Conservation (phyloP, 2,113 vertebrate genomes). For the Forbesichthys agassizii region DNA sequence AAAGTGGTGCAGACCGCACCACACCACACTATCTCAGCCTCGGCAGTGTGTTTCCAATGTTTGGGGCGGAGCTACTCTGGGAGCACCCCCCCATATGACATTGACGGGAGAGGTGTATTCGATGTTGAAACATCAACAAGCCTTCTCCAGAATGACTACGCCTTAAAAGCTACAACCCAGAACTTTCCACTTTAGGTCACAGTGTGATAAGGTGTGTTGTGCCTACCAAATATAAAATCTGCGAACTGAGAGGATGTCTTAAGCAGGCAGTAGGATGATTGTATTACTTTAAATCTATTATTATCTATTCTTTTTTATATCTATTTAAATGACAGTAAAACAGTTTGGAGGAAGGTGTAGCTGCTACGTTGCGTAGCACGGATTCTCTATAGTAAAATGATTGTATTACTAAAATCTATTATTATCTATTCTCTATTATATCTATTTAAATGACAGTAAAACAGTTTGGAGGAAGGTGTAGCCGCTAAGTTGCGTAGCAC, state of each 20-base stretch:
- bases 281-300: neutral
- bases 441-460: neutral
- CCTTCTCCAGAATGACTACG: too few relatives aligned
- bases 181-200: too few relatives aligned
- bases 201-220: neutral
- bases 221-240: neutral
- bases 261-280: neutral
- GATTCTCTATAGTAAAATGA: slow-evolving; percentile 8
- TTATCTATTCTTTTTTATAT: neutral
- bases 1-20: too few relatives aligned
- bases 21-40: too few relatives aligned
- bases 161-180: too few relatives aligned
- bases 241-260: neutral
- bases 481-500: too few relatives aligned
- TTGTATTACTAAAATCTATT: neutral
- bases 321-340: neutral
- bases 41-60: too few relatives aligned
- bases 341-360: neutral
- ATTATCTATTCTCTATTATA: neutral
- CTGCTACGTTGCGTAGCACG: neutral
- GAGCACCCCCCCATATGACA: too few relatives aligned
- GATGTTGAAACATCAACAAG: too few relatives aligned
- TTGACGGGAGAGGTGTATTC: too few relatives aligned
- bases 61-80: too few relatives aligned
- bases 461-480: neutral